These are phyloP conservation scores for Drosophila multiciliata DNA, from an alignment of 2,888 invertebrate species.

Conservation along the genomic window DNA sequence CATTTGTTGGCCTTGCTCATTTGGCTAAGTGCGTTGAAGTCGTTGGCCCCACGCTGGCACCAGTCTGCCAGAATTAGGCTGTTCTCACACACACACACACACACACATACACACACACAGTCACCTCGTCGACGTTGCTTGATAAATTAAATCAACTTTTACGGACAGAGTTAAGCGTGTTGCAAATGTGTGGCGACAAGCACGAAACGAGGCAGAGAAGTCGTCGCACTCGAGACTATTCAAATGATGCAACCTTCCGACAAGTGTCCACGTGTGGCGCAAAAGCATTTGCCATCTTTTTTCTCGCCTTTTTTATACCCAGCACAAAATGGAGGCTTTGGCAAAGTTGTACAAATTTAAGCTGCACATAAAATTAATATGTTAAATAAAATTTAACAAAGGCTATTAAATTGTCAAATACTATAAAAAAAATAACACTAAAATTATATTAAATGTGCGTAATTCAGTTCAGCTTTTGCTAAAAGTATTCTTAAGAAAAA, in stretches of 20 bases:
- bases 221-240: conserved; percentile 59
- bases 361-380: background rate
- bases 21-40: conserved; percentile 82
- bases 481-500: background rate
- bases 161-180: conserved; percentile 35
- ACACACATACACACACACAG: background rate
- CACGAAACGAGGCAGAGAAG: conserved; percentile 23
- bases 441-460: background rate
- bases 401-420: background rate
- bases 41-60: conserved; percentile 55
- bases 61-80: conserved; percentile 68
- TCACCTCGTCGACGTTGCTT: conserved; percentile 13
- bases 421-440: no score
- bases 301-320: conserved; percentile 16
- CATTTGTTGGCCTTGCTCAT: conserved; percentile 76
- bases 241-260: conserved; percentile 43
- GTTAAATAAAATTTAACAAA: no score
- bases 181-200: conserved; percentile 11
- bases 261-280: conserved; percentile 74
- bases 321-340: no score
- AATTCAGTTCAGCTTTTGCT: background rate
- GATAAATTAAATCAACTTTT: conserved; percentile 67
- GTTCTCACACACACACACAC: conserved; percentile 20
- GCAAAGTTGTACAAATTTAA: background rate
- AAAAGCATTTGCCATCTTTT: conserved; percentile 51